phyloP scores from a whole-genome alignment of 2,797 vertebrate genomes.

The Enteromius anoplus region DNA sequence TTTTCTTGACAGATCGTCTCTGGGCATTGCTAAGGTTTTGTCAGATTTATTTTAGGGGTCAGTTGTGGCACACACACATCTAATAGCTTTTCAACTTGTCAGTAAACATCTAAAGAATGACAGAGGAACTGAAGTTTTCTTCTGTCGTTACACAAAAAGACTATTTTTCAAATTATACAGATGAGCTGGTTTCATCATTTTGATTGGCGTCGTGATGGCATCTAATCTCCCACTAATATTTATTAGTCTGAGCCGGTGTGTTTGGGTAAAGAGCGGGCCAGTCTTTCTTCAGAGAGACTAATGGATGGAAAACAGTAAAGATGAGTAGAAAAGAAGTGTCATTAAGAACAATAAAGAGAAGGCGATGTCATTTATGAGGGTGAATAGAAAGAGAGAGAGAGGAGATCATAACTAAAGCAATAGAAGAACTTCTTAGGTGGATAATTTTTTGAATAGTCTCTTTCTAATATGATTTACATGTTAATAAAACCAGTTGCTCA shows the following conservation, averaged over 20 bases:
- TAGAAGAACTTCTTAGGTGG: not conserved
- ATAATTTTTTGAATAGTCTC: conserved; percentile 2
- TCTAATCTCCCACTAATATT: conserved; percentile 37
- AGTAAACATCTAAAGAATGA: not conserved
- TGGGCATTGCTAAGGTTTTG: not conserved
- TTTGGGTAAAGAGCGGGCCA: not conserved
- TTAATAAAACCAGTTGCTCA: conserved; percentile 41
- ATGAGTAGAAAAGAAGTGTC: not conserved
- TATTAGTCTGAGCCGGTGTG: not conserved
- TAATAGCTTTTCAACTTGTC: not conserved
- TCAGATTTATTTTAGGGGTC: not conserved
- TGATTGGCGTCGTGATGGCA: conserved; percentile 18
- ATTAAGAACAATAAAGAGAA: conserved; percentile 10
- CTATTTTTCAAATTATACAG: conserved; percentile 36
- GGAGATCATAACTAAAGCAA: conserved; percentile 1
- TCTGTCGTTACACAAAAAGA: not conserved
- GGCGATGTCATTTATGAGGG: conserved; percentile 15
- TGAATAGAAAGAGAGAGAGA: conserved; percentile 52
- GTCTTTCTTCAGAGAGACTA: not conserved
- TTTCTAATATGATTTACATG: conserved; percentile 20
- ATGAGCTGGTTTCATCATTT: conserved; percentile 19
- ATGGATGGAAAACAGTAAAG: conserved; percentile 17
- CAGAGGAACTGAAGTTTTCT: not conserved
- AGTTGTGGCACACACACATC: not conserved
- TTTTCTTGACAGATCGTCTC: not conserved